A percentile compares a stretch with the other conserved stretches of the same genome.
phyloP scores from a whole-genome alignment of 2,113 vertebrate species.

The Falcunculus frontatus region DNA sequence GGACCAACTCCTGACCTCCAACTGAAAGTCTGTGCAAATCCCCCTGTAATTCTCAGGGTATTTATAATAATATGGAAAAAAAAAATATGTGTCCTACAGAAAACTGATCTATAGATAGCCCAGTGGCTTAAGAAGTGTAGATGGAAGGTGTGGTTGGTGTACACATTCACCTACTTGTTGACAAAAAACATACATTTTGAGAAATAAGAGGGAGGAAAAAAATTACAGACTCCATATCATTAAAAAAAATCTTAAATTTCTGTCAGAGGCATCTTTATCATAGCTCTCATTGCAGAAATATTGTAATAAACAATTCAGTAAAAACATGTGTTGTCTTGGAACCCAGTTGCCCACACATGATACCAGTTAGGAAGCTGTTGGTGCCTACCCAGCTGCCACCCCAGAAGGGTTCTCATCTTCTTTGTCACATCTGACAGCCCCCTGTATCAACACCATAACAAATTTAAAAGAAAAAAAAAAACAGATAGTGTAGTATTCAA shows the following conservation, averaged over 20 bases:
- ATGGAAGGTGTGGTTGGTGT: background rate
- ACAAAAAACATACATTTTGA: background rate
- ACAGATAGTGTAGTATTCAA: background rate
- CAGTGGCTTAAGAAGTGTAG: background rate
- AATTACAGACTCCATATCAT: accelerated
- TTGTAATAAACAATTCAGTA: background rate
- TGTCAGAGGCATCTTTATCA: background rate
- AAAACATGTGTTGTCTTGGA: background rate
- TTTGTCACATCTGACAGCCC: background rate
- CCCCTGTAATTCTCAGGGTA: background rate
- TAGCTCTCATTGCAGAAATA: background rate
- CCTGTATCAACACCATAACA: background rate
- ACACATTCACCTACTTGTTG: background rate
- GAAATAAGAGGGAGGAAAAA: background rate
- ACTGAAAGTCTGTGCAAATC: background rate
- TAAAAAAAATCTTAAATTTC: background rate
- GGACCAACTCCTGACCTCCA: background rate
- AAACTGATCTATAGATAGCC: background rate
- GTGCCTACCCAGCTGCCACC: background rate
- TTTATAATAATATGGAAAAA: background rate
- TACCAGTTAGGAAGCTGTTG: background rate
- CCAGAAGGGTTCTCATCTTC: background rate
- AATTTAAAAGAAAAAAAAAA: background rate
- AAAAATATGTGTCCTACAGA: background rate
- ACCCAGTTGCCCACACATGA: accelerated